Base-by-base conservation (phyloP, 2,888 invertebrate genomes). In the Amphiduros pacificus region DNA sequence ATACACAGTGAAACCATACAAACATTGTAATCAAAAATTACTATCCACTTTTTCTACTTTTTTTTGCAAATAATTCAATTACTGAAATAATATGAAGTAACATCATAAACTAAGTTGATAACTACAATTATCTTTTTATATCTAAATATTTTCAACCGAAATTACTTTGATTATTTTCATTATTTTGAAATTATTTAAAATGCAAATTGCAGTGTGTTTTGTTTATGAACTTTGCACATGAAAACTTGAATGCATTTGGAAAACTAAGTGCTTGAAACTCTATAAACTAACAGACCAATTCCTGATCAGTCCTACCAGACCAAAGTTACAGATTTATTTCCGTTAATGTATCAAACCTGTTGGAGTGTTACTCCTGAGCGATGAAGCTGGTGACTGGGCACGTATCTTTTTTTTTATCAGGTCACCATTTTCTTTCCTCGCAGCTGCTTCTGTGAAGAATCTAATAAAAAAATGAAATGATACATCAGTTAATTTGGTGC, bases 391-490 rank as follows among this genome's bases (percentile, higher is more conserved):
- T 4, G 78, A 77, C 44, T 73, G 70, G 6, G 73, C 70, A 4
- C 71, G 62, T 61, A 66, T 63, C 40, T 49, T 58, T 54, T 74
- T 76, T 64, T 71, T 72, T 48, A 68, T 64, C 20, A 69, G 60
- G 27, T 75, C 74, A 14, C 56, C 64, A 51, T 71, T 67, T 29
- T 77, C 75, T 55, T 70, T 87, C 73, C 88, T 86, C n/a, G n/a
- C n/a, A 51, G 89, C 87, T 65, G 88, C 87, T 79, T 90, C 89
- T 63, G 90, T 88, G 78, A 89, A 87, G 83, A 89, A 91, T 75
- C 79, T 74, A 68, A 55, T 70, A 64, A 54, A 31, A 64, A 63
- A 48, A n/a, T n/a, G n/a, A n/a, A n/a, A n/a, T n/a, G n/a, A n/a
- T n/a, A n/a, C n/a, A n/a, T n/a, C n/a, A n/a, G n/a, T n/a, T n/a